Evolutionary conservation across 1,140 invertebrate species (phyloP).

Genomic region (Brachionus rubens): DNA sequence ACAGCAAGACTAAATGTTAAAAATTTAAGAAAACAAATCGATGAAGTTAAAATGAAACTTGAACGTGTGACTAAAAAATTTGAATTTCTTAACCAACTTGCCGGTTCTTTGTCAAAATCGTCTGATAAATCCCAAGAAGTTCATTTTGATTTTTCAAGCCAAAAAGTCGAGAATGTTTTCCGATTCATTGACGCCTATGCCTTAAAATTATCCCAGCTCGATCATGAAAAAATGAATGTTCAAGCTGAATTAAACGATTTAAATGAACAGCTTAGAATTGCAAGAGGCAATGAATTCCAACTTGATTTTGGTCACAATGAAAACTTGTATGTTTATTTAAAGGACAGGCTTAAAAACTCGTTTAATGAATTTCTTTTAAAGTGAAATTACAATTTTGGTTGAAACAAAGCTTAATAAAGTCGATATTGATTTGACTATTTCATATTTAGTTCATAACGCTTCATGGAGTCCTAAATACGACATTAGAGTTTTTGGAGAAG

Average conservation of each 20-base stretch:
- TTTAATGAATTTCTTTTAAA: too few species aligned
- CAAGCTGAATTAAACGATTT: background rate
- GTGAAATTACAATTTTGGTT: constrained; percentile 52
- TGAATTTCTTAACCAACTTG: constrained; percentile 26
- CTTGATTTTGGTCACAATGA: background rate
- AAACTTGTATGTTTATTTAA: constrained; percentile 13
- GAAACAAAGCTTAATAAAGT: constrained; percentile 49
- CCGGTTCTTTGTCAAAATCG: background rate
- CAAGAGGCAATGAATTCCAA: background rate
- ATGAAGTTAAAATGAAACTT: background rate
- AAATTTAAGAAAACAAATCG: background rate
- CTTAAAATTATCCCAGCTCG: background rate
- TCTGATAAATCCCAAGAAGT: background rate
- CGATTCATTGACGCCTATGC: constrained; percentile 19
- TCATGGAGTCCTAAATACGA: constrained; percentile 59
- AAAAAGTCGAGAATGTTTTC: constrained; percentile 34
- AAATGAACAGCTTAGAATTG: background rate
- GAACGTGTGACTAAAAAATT: background rate
- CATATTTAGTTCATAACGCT: constrained; percentile 56
- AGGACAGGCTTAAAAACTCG: too few species aligned
- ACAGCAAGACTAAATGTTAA: background rate
- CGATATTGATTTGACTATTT: constrained; percentile 51
- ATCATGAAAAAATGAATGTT: background rate
- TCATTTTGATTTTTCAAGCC: background rate
- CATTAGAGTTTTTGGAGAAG: constrained; percentile 55